These are phyloP conservation scores for Caloenas nicobarica DNA, from an alignment of 2,113 vertebrate species.

Conservation along the genomic window DNA sequence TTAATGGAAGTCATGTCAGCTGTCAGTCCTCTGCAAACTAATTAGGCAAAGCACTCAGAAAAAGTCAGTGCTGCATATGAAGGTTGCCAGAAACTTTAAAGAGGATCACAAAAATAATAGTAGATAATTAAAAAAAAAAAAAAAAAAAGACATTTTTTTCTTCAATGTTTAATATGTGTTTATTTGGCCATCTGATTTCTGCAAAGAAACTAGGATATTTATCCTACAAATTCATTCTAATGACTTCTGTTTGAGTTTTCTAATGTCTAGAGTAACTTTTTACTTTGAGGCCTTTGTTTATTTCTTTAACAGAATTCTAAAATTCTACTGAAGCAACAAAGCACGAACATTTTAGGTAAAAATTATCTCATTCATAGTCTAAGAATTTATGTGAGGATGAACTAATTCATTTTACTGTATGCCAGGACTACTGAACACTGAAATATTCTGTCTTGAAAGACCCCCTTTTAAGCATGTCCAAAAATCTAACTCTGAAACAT, in stretches of 20 bases:
- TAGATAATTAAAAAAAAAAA: background rate
- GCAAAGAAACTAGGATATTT: background rate
- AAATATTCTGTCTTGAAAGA: background rate
- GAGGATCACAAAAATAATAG: conserved; percentile 27
- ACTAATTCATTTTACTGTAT: background rate
- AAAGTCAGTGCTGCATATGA: conserved; percentile 34
- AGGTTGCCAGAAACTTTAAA: conserved; percentile 58
- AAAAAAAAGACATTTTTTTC: background rate
- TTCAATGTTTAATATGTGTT: background rate
- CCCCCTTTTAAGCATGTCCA: background rate
- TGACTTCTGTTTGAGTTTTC: background rate
- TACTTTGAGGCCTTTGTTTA: background rate
- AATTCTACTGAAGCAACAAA: background rate
- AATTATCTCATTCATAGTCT: background rate
- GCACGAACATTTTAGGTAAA: background rate
- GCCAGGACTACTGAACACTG: background rate
- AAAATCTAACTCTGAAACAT: background rate
- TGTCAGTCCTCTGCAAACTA: conserved; percentile 67
- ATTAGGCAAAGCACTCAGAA: conserved; percentile 67
- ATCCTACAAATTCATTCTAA: background rate
- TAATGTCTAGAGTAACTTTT: background rate
- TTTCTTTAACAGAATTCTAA: background rate
- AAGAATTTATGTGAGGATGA: background rate
- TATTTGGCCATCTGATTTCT: background rate
- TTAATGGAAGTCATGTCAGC: conserved; percentile 62